These are phyloP conservation scores for Mormoops blainvillei DNA, from an alignment of 2,113 vertebrate species.

Conservation along the genomic window DNA sequence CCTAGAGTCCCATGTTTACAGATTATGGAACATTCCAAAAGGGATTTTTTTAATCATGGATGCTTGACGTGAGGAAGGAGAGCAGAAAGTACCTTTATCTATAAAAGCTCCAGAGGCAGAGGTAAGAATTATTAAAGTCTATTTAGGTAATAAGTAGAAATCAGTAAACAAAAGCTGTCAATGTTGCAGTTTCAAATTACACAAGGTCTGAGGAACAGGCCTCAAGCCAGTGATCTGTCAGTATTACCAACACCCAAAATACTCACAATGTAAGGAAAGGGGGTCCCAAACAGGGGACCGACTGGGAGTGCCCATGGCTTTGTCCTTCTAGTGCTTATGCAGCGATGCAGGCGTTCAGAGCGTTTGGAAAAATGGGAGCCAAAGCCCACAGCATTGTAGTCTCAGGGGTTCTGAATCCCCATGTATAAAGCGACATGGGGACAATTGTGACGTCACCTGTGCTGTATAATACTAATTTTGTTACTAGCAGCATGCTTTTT, in stretches of 20 bases:
- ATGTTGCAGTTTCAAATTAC: not conserved
- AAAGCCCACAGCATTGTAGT: not conserved
- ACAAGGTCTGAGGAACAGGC: not conserved
- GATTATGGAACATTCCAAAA: not conserved
- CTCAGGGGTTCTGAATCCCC: not conserved
- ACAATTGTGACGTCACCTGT: not conserved
- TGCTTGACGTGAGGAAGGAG: not conserved
- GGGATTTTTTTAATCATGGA: not conserved
- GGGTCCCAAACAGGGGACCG: not conserved
- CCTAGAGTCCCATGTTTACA: not conserved
- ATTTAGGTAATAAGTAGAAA: not conserved
- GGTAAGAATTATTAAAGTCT: not conserved
- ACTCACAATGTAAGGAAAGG: not conserved
- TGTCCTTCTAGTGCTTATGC: not conserved
- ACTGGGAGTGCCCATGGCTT: not conserved
- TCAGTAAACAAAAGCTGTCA: not conserved
- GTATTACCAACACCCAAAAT: not conserved
- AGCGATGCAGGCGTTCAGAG: not conserved
- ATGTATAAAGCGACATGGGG: not conserved
- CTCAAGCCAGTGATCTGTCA: not conserved
- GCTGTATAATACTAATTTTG: not conserved
- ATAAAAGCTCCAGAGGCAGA: not conserved
- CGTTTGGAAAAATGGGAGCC: not conserved
- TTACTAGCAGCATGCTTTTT: not conserved
- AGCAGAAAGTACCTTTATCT: not conserved